phyloP scores from a whole-genome alignment of 2,113 vertebrate genomes.

The Copsychus sechellarum region DNA sequence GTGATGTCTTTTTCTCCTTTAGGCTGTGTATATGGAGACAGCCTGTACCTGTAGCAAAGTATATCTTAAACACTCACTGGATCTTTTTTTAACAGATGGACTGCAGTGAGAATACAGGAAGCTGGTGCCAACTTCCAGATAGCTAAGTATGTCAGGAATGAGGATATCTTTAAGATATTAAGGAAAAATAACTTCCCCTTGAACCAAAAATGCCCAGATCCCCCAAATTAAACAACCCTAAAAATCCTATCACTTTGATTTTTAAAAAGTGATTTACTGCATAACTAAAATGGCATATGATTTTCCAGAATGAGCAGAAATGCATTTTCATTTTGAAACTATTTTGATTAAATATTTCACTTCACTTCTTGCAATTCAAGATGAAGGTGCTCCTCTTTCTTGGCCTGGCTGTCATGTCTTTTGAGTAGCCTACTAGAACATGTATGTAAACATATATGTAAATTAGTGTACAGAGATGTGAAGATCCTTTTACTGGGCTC shows the following conservation, averaged over 20 bases:
- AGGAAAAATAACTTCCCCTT: neutral
- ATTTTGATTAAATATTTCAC: neutral
- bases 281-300: neutral
- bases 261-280: neutral
- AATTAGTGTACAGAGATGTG: neutral
- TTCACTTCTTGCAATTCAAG: neutral
- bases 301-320: neutral
- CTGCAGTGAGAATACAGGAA: neutral
- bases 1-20: neutral
- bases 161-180: neutral
- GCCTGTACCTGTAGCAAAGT: conserved; percentile 33
- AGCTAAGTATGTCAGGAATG: neutral
- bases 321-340: neutral
- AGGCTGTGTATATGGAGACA: neutral
- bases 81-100: conserved; percentile 79
- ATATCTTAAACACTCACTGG: conserved; percentile 12
- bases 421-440: neutral
- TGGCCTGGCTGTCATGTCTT: neutral
- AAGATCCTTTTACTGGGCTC: neutral
- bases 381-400: neutral
- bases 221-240: neutral
- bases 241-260: neutral
- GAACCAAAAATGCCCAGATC: neutral
- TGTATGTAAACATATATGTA: neutral
- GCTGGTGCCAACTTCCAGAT: neutral